Evolutionary conservation across 2,797 vertebrate species (phyloP), one percentile per base, ranked within the genome.

Genomic region (Acanthopagrus latus): DNA sequence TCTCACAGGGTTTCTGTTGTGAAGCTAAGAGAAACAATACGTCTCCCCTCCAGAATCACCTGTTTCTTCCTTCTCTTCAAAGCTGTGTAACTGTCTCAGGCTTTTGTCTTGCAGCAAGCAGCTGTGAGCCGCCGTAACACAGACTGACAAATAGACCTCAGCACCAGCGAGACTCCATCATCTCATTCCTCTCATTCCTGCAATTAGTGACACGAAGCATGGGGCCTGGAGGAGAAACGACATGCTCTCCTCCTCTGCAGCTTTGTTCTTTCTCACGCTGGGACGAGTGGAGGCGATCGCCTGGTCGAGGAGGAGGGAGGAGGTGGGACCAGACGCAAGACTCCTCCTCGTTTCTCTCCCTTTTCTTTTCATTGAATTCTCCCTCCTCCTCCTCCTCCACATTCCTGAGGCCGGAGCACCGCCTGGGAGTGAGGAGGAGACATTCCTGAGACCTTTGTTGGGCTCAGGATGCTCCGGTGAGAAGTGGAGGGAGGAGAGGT

Each of bases 101-200:
- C 64, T 65, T 58, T 74, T 66, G 57, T 71, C 17, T n/a, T 41
- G 0, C 27, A 48, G 64, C 44, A 50, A 59, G 50, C 71, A 27
- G 17, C 54, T 66, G 27, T 76, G 70, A 50, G 46, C 65, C 27
- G 52, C 16, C 46, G 16, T n/a, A 18, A 38, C 66, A 55, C 27
- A 80, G 18, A 46, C 44, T 29, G 54, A 55, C 71, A 50, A 71
- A 77, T 55, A 54, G 68, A 82, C 64, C 10, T 60, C 41, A 52
- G 65, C 66, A 56, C 38, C 46, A 68, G 52, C 51, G n/a, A 64
- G 59, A 62, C 64, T 71, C 75, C 63, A 56, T 80, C 78, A 13
- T 10, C 55, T 67, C 91, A 92, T 92, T 94, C 91, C 83, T 78
- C 58, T 91, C 90, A 93, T 93, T 93, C 93, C 91, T 89, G 81